Evolutionary conservation across 2,888 invertebrate species (phyloP).

Genomic region (Abscondita cerata): DNA sequence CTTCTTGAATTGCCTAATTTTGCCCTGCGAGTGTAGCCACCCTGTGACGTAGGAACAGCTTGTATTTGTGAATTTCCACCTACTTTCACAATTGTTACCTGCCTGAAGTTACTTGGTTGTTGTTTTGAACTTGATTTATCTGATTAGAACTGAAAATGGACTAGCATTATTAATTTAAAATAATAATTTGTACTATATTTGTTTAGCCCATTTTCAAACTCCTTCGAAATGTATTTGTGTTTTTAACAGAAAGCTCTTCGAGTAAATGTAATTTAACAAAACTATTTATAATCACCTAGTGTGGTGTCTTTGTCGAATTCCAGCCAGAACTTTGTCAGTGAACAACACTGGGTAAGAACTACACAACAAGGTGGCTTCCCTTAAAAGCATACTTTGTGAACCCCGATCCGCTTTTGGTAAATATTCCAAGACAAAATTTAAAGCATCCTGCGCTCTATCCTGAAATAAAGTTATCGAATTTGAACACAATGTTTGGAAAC

Average conservation of each 20-base stretch:
- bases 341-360: slow-evolving; percentile 82
- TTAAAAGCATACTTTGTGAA: slow-evolving; percentile 76
- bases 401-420: slow-evolving; percentile 74
- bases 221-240: too few relatives aligned
- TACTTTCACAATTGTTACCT: slow-evolving; percentile 83
- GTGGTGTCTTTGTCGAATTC: slow-evolving; percentile 71
- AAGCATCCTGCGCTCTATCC: slow-evolving; percentile 81
- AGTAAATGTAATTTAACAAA: too few relatives aligned
- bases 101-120: slow-evolving; percentile 71
- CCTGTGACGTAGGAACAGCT: slow-evolving; percentile 44
- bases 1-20: slow-evolving; percentile 79
- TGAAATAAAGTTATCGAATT: slow-evolving; percentile 49
- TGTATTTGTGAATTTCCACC: slow-evolving; percentile 58
- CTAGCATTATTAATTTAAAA: too few relatives aligned
- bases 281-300: slow-evolving; percentile 49
- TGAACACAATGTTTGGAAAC: neutral
- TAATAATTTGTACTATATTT: too few relatives aligned
- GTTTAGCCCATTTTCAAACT: too few relatives aligned
- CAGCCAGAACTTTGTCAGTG: slow-evolving; percentile 78
- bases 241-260: too few relatives aligned
- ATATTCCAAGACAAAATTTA: slow-evolving; percentile 82
- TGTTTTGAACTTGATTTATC: slow-evolving; percentile 42
- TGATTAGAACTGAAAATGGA: slow-evolving; percentile 56
- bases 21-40: slow-evolving; percentile 66
- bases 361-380: slow-evolving; percentile 82